Evolutionary conservation across 2,888 invertebrate genomes (phyloP).

Genomic region (Luperina testacea): DNA sequence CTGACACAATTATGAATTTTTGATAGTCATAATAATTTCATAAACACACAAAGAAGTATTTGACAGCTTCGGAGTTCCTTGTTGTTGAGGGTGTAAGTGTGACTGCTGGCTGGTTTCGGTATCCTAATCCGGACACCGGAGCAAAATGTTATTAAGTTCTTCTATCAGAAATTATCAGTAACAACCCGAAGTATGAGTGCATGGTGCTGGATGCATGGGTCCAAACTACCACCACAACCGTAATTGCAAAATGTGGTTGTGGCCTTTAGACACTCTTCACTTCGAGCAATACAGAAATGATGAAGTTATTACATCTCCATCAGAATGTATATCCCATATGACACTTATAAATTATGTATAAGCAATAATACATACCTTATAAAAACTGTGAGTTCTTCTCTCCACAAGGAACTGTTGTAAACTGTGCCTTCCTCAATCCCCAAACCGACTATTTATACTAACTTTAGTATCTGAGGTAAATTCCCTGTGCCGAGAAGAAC

Average conservation of each 20-base stretch:
- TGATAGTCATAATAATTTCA: no score
- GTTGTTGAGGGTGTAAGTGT: no score
- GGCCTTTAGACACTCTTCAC: not conserved
- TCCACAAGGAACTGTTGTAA: constrained; percentile 9
- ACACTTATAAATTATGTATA: not conserved
- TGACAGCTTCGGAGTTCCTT: no score
- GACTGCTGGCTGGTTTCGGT: no score
- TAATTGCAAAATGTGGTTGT: not conserved
- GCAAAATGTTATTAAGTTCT: not conserved
- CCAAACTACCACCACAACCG: not conserved
- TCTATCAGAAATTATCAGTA: not conserved
- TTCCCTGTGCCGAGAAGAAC: constrained; percentile 22
- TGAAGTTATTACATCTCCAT: not conserved
- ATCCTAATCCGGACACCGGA: no score
- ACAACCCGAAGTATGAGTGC: not conserved
- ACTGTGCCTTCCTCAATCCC: constrained; percentile 31
- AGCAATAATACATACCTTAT: constrained; percentile 19
- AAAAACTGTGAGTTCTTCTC: constrained; percentile 18
- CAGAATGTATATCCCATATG: not conserved
- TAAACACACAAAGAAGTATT: no score
- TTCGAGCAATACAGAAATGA: not conserved
- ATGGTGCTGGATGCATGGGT: not conserved
- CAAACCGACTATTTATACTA: constrained; percentile 38
- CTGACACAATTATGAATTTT: no score
- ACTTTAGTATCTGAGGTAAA: constrained; percentile 26